Evolutionary conservation across 2,113 vertebrate species (phyloP), one percentile per base, ranked within the genome.

Genomic region (Seriola rivoliana): DNA sequence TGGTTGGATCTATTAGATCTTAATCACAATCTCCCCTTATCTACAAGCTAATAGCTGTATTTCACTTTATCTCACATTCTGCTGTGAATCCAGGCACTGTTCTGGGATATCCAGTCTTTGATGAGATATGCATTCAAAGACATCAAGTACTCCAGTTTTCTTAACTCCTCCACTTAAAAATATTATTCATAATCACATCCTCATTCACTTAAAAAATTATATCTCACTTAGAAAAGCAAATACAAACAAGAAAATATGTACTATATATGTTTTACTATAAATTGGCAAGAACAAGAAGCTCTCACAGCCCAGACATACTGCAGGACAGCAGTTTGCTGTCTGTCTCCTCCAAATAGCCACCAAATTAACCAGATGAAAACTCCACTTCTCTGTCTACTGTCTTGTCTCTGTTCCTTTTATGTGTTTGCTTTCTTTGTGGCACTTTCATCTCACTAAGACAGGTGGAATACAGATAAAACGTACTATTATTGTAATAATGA

Each of bases 1-100:
- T n/a, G 8, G 10, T 71, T 74, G 75, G 0, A 60, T 78, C 38
- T 42, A 23, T 54, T 21, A 65, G 4, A 36, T 16, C 50, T 1
- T 60, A 50, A 69, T 78, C 58, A 21, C 59, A 11, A 55, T 42
- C 29, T 80, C 25, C 40, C n/a, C 64, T 85, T 81, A 80, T 85
- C 58, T 74, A 48, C 44, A 25, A 34, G 58, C 70, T 13, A 71
- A 78, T 60, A 54, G 71, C 50, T 74, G 68, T 73, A 25, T 55
- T 73, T 59, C 14, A 9, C 48, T 29, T 46, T 64, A 82, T 79
- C 55, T 65, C 76, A 21, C 6, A 0, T 59, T 64, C n/a, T 38
- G 3, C 38, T 21, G 75, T 59, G 55, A 32, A 72, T 25, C 34
- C 60, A 66, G 29, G 42, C 65, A 17, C 1, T 17, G 4, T 5